Evolutionary conservation across 2,797 vertebrate genomes (phyloP).

Genomic region (Staurois parvus): DNA sequence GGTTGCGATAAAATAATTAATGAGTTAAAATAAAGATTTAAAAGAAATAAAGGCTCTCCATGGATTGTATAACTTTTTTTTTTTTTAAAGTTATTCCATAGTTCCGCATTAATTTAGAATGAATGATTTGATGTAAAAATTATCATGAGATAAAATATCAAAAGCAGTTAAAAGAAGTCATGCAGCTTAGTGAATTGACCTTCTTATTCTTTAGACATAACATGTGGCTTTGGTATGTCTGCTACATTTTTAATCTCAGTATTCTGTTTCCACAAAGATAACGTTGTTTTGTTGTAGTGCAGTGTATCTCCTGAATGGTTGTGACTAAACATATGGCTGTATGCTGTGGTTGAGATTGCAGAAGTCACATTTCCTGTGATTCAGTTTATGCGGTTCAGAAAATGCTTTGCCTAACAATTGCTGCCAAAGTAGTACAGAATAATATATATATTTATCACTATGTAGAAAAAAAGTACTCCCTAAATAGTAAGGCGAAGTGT

Average conservation of each 20-base stretch:
- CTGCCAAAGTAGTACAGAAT: neutral
- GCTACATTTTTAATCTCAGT: neutral
- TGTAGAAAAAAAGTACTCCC: neutral
- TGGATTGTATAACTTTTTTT: too few relatives aligned
- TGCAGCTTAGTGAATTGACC: too few relatives aligned
- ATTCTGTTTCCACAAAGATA: conserved; percentile 7
- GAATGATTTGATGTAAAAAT: too few relatives aligned
- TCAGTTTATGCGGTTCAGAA: conserved; percentile 17
- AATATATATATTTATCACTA: neutral
- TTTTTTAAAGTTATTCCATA: too few relatives aligned
- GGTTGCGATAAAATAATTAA: too few relatives aligned
- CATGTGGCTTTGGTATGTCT: neutral
- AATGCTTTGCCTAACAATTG: conserved; percentile 3
- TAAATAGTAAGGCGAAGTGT: neutral
- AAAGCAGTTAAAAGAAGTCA: too few relatives aligned
- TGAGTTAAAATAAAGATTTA: too few relatives aligned
- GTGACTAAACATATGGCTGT: conserved; percentile 27
- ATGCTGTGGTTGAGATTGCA: conserved; percentile 37
- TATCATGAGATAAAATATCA: too few relatives aligned
- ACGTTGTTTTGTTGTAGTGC: neutral
- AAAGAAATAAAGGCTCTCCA: too few relatives aligned
- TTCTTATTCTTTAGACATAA: neutral
- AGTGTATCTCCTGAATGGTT: neutral
- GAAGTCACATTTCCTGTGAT: conserved; percentile 48
- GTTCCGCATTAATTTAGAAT: too few relatives aligned